These are phyloP conservation scores for Helicoverpa assulta DNA, from an alignment of 2,888 invertebrate species.

Conservation along the genomic window DNA sequence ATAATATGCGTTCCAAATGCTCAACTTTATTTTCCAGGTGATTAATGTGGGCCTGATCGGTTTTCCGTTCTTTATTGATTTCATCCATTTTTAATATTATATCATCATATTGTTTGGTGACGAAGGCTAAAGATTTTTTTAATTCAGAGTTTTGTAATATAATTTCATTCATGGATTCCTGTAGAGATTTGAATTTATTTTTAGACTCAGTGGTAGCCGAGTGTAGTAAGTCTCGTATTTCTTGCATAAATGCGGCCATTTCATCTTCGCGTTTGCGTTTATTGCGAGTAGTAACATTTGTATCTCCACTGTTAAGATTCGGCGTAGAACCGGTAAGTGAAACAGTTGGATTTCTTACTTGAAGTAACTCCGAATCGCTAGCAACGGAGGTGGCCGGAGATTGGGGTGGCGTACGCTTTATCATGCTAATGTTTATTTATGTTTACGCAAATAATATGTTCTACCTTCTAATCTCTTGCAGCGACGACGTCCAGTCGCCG, in stretches of 20 bases:
- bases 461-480: too few relatives aligned
- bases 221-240: not conserved
- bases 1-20: constrained; percentile 1
- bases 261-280: constrained; percentile 4
- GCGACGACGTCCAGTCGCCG: too few relatives aligned
- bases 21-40: constrained; percentile 8
- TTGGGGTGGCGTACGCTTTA: too few relatives aligned
- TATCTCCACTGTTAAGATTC: not conserved
- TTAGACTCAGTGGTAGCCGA: not conserved
- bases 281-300: not conserved
- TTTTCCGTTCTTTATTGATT: not conserved
- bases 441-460: too few relatives aligned
- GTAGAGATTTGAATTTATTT: not conserved
- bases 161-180: not conserved
- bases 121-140: not conserved
- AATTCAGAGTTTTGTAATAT: constrained; percentile 6
- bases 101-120: constrained; percentile 9
- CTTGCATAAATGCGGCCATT: not conserved
- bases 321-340: not conserved
- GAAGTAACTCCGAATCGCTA: not conserved
- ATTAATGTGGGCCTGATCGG: not conserved
- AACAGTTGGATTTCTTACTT: not conserved
- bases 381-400: not conserved
- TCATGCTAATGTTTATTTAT: too few relatives aligned
- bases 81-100: not conserved